Base-by-base conservation (phyloP, 2,888 invertebrate genomes). In the Torymus auratus region DNA sequence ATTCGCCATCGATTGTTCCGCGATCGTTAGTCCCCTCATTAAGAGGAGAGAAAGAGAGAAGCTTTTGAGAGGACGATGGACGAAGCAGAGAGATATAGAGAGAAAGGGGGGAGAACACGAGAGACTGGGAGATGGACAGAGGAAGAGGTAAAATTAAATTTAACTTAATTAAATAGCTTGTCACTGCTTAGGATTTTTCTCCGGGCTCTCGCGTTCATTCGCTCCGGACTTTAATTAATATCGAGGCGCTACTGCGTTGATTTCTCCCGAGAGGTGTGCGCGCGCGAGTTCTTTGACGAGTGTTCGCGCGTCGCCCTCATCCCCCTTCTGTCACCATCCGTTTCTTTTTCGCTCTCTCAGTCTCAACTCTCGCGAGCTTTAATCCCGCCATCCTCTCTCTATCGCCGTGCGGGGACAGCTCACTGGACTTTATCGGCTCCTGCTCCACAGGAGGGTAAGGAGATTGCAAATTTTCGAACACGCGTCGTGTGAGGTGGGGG, bases 11-110 rank as follows among this genome's bases (percentile, higher is more conserved):
- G 67, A 67, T 76, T 55, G 14, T 64, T 58, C 50, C 41, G 68
- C 58, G 53, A 55, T 78, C 53, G 71, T 72, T 72, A 72, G 64
- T 58, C n/a, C 15, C 41, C 67, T 76, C 62, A 28, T 80, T 71
- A 75, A 61, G 62, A 65, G 52, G 15, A 20, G 15, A 4, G 58
- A 52, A 13, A 20, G 15, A 4, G 58, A 52, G 20, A 55, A 69
- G 69, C 56, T 69, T 56, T 73, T 52, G 13, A 65, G 17, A 61
- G 28, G 12, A 41, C n/a, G n/a, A 58, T 4, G 12, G 41, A 20
- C 15, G 17, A 55, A 50, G 52, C 23, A 55, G 41, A 68, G 17
- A 20, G 20, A 20, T 10, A 20, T 10, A 1, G n/a, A 50, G 28
- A 12, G n/a, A 52, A 13, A 75, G n/a, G 15, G 28, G 23, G 17